Percentiles rank a stretch among this genome's conserved stretches.
Conservation (phyloP, 2,888 invertebrate genomes). For the Acronicta aceris region DNA sequence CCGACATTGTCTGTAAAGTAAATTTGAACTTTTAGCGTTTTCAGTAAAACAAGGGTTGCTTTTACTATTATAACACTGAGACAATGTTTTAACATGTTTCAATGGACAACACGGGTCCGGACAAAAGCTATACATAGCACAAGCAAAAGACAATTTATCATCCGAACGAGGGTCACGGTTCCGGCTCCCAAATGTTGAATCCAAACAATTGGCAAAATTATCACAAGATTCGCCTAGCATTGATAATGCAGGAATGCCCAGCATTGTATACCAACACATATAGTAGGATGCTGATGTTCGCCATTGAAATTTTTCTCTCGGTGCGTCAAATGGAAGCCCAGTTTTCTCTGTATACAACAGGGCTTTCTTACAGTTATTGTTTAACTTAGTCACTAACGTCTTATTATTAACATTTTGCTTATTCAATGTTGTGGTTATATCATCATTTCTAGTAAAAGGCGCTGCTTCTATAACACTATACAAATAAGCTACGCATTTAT, state of each 20-base stretch:
- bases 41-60: conserved; percentile 87
- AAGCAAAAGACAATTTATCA: conserved; percentile 87
- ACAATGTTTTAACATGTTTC: conserved; percentile 76
- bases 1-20: conserved; percentile 59
- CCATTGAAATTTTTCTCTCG: conserved; percentile 90
- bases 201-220: conserved; percentile 90
- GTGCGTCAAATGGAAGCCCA: conserved; percentile 88
- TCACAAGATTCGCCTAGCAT: conserved; percentile 90
- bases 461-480: conserved; percentile 73
- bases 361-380: conserved; percentile 84
- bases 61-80: conserved; percentile 78
- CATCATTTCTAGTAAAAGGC: conserved; percentile 84
- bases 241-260: conserved; percentile 82
- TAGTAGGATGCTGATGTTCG: conserved; percentile 90
- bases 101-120: conserved; percentile 91
- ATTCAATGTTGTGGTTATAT: conserved; percentile 83
- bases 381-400: conserved; percentile 45
- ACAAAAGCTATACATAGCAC: conserved; percentile 91
- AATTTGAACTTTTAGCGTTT: conserved; percentile 56
- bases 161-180: conserved; percentile 89
- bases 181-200: conserved; percentile 72
- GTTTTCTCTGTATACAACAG: conserved; percentile 77
- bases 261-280: conserved; percentile 92
- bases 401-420: conserved; percentile 64
- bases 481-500: conserved; percentile 89